Percentiles rank a stretch among this genome's conserved stretches.
Evolutionary conservation across 2,888 invertebrate species (phyloP).

Genomic region (Morinoia aosen): DNA sequence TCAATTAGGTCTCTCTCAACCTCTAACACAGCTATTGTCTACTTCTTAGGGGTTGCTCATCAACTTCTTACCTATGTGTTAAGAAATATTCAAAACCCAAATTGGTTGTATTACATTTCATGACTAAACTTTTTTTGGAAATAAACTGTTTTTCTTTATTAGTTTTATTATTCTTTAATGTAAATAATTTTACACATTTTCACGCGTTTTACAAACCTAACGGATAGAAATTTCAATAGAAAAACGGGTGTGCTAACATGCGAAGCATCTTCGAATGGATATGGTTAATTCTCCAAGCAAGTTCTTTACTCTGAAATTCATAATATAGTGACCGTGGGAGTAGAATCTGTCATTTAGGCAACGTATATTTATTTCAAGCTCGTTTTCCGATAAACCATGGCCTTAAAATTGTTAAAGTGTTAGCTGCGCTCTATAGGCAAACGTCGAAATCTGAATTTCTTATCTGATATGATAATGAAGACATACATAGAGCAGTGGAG

Average conservation of each 20-base stretch:
- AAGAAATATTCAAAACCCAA: too few relatives aligned
- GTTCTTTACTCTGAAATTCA: neutral
- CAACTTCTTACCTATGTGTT: too few relatives aligned
- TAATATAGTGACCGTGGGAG: neutral
- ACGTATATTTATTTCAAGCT: neutral
- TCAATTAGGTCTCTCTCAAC: too few relatives aligned
- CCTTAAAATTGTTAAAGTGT: neutral
- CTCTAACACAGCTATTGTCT: too few relatives aligned
- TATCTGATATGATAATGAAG: neutral
- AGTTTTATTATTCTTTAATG: too few relatives aligned
- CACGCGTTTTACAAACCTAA: neutral
- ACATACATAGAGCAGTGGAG: neutral
- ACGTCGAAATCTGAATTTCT: neutral
- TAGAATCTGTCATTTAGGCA: neutral
- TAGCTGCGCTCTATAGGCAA: neutral
- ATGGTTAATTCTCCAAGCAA: neutral
- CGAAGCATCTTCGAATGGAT: neutral
- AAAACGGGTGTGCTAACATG: neutral
- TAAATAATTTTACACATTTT: too few relatives aligned
- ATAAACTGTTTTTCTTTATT: too few relatives aligned
- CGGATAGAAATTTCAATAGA: neutral
- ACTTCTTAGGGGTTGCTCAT: too few relatives aligned
- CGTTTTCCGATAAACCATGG: neutral
- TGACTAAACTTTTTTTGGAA: too few relatives aligned
- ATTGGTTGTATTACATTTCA: too few relatives aligned